Percentiles rank a stretch among this genome's conserved stretches.
phyloP scores from a whole-genome alignment of 2,113 vertebrate genomes.

The Pangasianodon gigas region DNA sequence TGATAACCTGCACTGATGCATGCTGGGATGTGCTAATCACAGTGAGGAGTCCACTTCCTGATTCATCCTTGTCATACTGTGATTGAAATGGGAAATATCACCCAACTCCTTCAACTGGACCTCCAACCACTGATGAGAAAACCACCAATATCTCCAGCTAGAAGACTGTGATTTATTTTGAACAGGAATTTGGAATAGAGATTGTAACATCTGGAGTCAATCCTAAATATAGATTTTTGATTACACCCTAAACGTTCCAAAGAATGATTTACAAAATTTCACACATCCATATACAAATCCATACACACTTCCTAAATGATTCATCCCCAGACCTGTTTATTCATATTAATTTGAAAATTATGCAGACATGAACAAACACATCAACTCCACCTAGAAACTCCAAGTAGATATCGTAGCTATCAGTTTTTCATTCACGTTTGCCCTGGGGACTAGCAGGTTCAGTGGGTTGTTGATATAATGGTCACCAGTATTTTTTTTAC shows the following conservation, averaged over 20 bases:
- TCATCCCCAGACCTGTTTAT: too few relatives aligned
- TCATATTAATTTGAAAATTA: neutral
- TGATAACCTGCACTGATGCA: neutral
- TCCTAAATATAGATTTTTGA: neutral
- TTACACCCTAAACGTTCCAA: too few relatives aligned
- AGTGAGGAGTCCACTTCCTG: constrained; percentile 1
- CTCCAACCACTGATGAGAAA: neutral
- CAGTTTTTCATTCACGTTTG: neutral
- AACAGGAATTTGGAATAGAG: neutral
- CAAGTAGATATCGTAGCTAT: neutral
- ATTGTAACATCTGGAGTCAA: neutral
- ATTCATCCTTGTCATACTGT: neutral
- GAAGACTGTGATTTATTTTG: neutral
- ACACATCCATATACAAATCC: neutral
- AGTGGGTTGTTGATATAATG: neutral
- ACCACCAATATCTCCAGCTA: neutral
- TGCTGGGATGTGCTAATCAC: constrained; percentile 25
- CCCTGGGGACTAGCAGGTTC: neutral
- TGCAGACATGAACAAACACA: neutral
- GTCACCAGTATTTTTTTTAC: neutral
- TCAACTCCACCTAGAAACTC: neutral
- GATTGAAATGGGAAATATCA: constrained; percentile 21
- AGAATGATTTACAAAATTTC: neutral
- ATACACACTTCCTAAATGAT: too few relatives aligned
- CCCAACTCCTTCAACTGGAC: neutral